These are phyloP conservation scores for Drosophila nigritarsus DNA, from an alignment of 2,888 invertebrate genomes.

Conservation along the genomic window DNA sequence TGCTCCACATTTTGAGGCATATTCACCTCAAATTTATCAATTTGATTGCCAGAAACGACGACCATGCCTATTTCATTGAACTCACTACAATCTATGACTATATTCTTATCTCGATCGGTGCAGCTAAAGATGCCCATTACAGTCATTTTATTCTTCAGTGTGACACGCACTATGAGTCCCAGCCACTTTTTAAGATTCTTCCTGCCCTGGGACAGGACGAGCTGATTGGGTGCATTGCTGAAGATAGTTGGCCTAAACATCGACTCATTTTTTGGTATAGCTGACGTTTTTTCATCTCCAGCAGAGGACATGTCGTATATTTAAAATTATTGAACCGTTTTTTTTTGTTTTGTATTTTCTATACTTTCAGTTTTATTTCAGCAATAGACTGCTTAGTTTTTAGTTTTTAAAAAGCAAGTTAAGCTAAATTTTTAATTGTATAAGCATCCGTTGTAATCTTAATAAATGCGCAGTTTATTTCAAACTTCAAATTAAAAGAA, in stretches of 20 bases:
- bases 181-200: slow-evolving; percentile 44
- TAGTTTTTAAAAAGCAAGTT: not conserved
- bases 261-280: not conserved
- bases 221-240: slow-evolving; percentile 16
- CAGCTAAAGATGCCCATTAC: slow-evolving; percentile 57
- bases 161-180: slow-evolving; percentile 45
- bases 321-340: not conserved
- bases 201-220: slow-evolving; percentile 16
- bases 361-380: not conserved
- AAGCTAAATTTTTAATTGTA: not conserved
- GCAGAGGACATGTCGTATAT: slow-evolving; percentile 15
- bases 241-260: slow-evolving; percentile 31
- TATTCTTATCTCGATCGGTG: slow-evolving; percentile 57
- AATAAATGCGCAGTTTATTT: too few species aligned
- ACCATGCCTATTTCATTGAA: slow-evolving; percentile 32
- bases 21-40: slow-evolving; percentile 30
- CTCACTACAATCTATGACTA: slow-evolving; percentile 47
- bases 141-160: slow-evolving; percentile 30
- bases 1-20: slow-evolving; percentile 3
- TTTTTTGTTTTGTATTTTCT: not conserved
- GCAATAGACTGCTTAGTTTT: not conserved
- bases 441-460: not conserved
- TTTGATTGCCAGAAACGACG: slow-evolving; percentile 48
- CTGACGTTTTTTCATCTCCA: not conserved
- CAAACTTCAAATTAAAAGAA: not conserved